Evolutionary conservation across 2,888 invertebrate genomes (phyloP).

Genomic region (Folsomia manolachei): DNA sequence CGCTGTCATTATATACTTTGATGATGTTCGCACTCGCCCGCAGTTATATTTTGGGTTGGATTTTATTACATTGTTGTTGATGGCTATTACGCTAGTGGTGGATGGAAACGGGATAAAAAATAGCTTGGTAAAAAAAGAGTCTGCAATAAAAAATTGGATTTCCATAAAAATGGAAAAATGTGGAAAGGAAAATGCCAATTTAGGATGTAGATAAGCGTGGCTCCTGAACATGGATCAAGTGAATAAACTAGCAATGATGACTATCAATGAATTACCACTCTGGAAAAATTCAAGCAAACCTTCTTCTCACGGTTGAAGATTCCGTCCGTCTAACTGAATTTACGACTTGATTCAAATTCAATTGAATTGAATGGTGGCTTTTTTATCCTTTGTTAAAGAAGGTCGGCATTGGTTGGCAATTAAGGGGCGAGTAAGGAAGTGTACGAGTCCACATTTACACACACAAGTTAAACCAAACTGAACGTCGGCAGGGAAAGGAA

Average conservation of each 20-base stretch:
- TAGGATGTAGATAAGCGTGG: no score
- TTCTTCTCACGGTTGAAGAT: background rate
- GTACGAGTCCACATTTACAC: conserved; percentile 19
- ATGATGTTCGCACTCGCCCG: no score
- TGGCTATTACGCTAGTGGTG: no score
- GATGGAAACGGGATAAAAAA: background rate
- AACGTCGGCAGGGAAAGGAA: background rate
- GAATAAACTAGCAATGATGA: background rate
- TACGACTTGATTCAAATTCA: conserved; percentile 3
- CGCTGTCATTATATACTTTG: no score
- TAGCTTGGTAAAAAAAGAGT: background rate
- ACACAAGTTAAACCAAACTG: background rate
- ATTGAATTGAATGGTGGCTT: conserved; percentile 4
- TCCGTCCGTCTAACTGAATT: no score
- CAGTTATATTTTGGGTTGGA: no score
- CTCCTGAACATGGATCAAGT: background rate
- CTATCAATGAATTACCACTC: background rate
- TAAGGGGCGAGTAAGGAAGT: conserved; percentile 46
- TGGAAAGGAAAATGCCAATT: background rate
- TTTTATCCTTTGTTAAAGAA: background rate
- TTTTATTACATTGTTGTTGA: no score
- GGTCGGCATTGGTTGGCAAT: conserved; percentile 41
- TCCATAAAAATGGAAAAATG: background rate
- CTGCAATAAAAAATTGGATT: background rate
- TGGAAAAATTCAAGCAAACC: background rate